These are phyloP conservation scores for Gryon sp. DNA, from an alignment of 1,140 invertebrate species.

Conservation along the genomic window DNA sequence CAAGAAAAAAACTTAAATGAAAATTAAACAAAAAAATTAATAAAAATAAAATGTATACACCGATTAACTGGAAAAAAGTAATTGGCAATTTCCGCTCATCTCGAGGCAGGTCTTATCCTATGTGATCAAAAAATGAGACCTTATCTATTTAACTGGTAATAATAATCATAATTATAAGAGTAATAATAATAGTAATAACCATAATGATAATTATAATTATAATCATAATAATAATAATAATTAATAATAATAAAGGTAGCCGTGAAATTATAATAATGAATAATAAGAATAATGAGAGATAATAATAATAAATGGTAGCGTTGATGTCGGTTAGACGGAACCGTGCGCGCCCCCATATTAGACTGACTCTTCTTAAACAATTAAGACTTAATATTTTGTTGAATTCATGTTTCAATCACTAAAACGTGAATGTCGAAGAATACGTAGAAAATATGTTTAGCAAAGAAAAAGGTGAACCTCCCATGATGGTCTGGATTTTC, in stretches of 20 bases:
- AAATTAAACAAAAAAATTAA: not conserved
- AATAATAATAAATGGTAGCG: slow-evolving; percentile 73
- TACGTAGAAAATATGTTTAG: slow-evolving; percentile 57
- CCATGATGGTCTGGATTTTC: slow-evolving; percentile 24
- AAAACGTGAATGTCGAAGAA: slow-evolving; percentile 66
- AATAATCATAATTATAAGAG: slow-evolving; percentile 74
- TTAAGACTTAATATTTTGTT: slow-evolving; percentile 47
- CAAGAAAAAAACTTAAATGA: slow-evolving; percentile 6
- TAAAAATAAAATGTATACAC: too few relatives aligned
- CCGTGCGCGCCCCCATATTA: slow-evolving; percentile 30
- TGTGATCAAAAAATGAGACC: slow-evolving; percentile 72
- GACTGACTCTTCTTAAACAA: slow-evolving; percentile 45
- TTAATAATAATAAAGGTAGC: slow-evolving; percentile 75
- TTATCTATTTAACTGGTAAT: slow-evolving; percentile 76
- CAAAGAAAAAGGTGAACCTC: slow-evolving; percentile 51
- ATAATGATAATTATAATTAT: slow-evolving; percentile 75
- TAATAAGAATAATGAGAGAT: slow-evolving; percentile 66
- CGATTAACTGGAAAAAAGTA: not conserved
- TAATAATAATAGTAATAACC: slow-evolving; percentile 75
- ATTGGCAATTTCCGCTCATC: slow-evolving; percentile 56
- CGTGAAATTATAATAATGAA: slow-evolving; percentile 72
- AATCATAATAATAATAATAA: slow-evolving; percentile 67
- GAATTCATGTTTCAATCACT: slow-evolving; percentile 61
- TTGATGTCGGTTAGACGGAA: slow-evolving; percentile 64
- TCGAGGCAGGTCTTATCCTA: slow-evolving; percentile 70